These are phyloP conservation scores for Pteria penguin DNA, from an alignment of 2,888 invertebrate species.

Conservation along the genomic window DNA sequence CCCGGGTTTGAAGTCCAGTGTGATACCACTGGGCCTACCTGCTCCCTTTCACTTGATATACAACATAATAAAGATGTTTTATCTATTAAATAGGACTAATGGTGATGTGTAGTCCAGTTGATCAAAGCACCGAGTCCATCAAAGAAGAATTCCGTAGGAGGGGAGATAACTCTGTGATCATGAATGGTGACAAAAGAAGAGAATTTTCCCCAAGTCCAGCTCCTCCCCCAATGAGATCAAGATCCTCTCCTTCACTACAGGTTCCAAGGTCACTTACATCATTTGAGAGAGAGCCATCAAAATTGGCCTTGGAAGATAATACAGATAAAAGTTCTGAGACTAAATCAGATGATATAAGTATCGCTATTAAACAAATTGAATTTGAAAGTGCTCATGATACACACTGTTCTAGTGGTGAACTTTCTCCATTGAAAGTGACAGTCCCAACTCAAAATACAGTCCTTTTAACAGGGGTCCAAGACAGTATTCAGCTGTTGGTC, in stretches of 20 bases:
- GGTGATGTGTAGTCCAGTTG: conserved; percentile 71
- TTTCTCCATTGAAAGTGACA: conserved; percentile 66
- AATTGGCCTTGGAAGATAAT: conserved; percentile 2
- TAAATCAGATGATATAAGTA: conserved; percentile 40
- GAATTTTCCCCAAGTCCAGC: conserved; percentile 17
- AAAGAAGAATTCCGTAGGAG: conserved; percentile 6
- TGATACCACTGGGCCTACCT: too few species aligned
- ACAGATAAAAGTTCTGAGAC: background rate
- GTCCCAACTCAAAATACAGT: conserved; percentile 68
- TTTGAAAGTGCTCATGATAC: conserved; percentile 64
- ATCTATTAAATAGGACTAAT: conserved; percentile 71
- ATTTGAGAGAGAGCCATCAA: conserved; percentile 20
- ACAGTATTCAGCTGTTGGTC: conserved; percentile 65
- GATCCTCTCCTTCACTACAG: conserved; percentile 28
- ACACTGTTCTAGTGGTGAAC: conserved; percentile 60
- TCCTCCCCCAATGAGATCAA: conserved; percentile 6
- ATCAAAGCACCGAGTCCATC: conserved; percentile 37
- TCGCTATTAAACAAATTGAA: conserved; percentile 65
- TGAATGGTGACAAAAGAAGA: background rate
- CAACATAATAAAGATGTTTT: too few species aligned
- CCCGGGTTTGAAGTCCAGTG: too few species aligned
- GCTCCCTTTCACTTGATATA: too few species aligned
- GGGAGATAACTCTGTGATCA: background rate
- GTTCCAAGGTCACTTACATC: conserved; percentile 13
- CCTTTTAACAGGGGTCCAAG: conserved; percentile 64